phyloP scores from a whole-genome alignment of 2,113 vertebrate genomes.

The Heterotis niloticus region DNA sequence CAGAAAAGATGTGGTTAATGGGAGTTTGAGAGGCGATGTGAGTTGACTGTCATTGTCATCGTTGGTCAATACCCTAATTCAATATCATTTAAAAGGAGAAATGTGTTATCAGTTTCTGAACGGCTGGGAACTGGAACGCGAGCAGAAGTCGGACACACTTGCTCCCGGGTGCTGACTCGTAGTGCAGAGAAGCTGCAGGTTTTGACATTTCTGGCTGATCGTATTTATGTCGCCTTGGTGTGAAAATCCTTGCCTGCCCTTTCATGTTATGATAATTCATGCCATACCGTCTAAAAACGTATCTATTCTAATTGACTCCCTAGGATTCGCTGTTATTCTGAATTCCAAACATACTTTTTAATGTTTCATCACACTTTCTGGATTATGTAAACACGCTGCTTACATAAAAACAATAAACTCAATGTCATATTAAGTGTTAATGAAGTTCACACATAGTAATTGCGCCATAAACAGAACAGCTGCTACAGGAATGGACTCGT shows the following conservation, averaged over 20 bases:
- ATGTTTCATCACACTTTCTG: not conserved
- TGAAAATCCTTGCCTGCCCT: not conserved
- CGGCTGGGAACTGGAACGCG: not conserved
- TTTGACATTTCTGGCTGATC: constrained; percentile 10
- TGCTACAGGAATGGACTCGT: too few species aligned
- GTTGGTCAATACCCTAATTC: not conserved
- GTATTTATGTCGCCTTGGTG: not conserved
- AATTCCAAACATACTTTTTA: not conserved
- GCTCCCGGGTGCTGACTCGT: not conserved
- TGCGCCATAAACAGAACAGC: too few species aligned
- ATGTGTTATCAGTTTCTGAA: constrained; percentile 2
- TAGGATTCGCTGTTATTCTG: not conserved
- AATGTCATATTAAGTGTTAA: too few species aligned
- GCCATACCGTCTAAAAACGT: not conserved
- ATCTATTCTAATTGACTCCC: constrained; percentile 5
- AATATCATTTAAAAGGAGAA: not conserved
- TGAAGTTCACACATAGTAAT: too few species aligned
- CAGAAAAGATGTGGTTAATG: too few species aligned
- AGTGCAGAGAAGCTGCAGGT: not conserved
- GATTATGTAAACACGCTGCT: too few species aligned
- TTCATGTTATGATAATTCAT: constrained; percentile 1
- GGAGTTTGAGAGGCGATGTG: not conserved
- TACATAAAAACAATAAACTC: too few species aligned
- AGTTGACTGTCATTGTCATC: not conserved
- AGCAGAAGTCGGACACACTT: not conserved